Evolutionary conservation across 2,113 vertebrate genomes (phyloP).

Genomic region (Amblyopsis rosae): DNA sequence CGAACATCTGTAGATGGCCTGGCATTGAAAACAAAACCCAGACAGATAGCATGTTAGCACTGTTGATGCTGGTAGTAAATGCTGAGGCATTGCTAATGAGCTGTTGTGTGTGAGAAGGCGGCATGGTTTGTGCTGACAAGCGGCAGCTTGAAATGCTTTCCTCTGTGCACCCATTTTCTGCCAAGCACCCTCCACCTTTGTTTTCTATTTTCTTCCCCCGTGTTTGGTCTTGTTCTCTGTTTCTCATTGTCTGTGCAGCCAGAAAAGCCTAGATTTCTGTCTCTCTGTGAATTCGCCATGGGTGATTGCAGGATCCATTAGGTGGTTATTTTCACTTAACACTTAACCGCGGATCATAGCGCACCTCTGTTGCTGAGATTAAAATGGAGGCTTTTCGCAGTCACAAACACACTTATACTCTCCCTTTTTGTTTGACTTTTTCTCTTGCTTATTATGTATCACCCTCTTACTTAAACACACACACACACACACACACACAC

Average conservation of each 20-base stretch:
- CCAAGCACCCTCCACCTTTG: neutral
- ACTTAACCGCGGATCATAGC: constrained; percentile 26
- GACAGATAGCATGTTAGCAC: too few species aligned
- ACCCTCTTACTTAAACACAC: neutral
- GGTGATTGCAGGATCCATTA: constrained; percentile 24
- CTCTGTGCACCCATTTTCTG: neutral
- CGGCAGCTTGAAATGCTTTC: too few species aligned
- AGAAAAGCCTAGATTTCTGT: neutral
- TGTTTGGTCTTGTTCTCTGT: neutral
- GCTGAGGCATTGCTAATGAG: too few species aligned
- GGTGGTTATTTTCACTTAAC: constrained; percentile 28
- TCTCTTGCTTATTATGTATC: neutral
- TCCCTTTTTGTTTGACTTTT: neutral
- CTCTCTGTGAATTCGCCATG: constrained; percentile 2
- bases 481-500: constrained; percentile 8
- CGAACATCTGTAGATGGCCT: too few species aligned
- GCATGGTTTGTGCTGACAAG: too few species aligned
- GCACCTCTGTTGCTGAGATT: constrained; percentile 25
- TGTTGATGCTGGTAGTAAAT: too few species aligned
- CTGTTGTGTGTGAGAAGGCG: too few species aligned
- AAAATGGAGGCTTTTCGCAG: constrained; percentile 17
- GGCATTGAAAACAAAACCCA: too few species aligned
- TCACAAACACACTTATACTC: neutral
- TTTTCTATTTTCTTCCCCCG: neutral
- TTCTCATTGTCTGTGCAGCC: too few species aligned